Percentiles rank a stretch among this genome's conserved stretches.
Evolutionary conservation across 1,140 invertebrate genomes (phyloP).

Genomic region (Scaptomyza pallida): DNA sequence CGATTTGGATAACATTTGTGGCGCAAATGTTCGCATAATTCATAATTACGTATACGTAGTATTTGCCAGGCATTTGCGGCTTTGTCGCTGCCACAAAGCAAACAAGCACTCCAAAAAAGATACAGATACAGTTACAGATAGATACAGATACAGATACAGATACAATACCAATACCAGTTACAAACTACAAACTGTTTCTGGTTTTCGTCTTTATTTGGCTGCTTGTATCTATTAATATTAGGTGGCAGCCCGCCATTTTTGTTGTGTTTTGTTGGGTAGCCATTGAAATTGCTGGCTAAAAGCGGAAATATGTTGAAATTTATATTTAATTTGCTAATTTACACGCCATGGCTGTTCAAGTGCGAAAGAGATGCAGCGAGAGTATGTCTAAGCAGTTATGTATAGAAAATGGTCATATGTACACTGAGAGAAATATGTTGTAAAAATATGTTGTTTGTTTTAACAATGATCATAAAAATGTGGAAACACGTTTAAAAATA

Average conservation of each 20-base stretch:
- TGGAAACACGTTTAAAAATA: too few relatives aligned
- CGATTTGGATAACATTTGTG: conserved; percentile 63
- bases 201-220: conserved; percentile 27
- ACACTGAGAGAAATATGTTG: neutral
- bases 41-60: conserved; percentile 60
- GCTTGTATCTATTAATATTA: conserved; percentile 32
- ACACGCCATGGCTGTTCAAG: conserved; percentile 7
- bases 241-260: conserved; percentile 46
- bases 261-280: neutral
- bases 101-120: conserved; percentile 37
- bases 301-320: conserved; percentile 73
- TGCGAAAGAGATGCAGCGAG: neutral
- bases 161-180: neutral
- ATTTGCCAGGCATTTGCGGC: conserved; percentile 57
- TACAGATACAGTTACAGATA: neutral
- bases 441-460: too few relatives aligned
- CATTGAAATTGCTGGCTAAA: conserved; percentile 41
- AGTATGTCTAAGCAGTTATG: neutral
- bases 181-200: conserved; percentile 19
- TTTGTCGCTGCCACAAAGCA: conserved; percentile 29
- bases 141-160: conserved; percentile 9
- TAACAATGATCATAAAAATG: too few relatives aligned
- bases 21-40: conserved; percentile 43
- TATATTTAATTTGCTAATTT: conserved; percentile 65
- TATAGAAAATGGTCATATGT: neutral